Evolutionary conservation across 2,113 vertebrate genomes (phyloP).

Genomic region (Pseudolaguvia tuberculata): DNA sequence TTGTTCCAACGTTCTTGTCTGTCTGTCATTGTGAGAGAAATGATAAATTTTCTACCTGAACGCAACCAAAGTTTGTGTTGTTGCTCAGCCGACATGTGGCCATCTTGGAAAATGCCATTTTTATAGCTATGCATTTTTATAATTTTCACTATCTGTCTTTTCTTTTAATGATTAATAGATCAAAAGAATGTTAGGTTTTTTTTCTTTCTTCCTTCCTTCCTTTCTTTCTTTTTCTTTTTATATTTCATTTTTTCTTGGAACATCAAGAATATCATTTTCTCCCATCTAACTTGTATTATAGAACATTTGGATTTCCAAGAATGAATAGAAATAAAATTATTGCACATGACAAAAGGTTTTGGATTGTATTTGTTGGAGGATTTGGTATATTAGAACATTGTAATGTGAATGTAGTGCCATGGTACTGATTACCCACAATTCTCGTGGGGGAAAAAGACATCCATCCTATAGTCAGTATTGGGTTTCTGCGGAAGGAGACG

Average conservation of each 20-base stretch:
- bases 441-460: background rate
- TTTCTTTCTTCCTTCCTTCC: no score
- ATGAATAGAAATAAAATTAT: slow-evolving; percentile 54
- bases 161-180: no score
- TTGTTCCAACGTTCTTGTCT: background rate
- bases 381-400: slow-evolving; percentile 6
- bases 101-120: background rate
- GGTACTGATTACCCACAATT: background rate
- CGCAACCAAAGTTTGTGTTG: no score
- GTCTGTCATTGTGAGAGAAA: background rate
- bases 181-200: background rate
- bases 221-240: background rate
- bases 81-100: background rate
- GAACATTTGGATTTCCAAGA: slow-evolving; percentile 50
- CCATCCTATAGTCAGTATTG: background rate
- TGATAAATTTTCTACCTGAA: background rate
- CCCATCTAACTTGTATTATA: slow-evolving; percentile 3
- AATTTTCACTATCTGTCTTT: no score
- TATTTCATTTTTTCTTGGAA: no score
- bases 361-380: slow-evolving; percentile 38
- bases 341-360: slow-evolving; percentile 42
- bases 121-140: background rate
- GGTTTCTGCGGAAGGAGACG: background rate
- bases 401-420: background rate
- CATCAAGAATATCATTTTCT: no score